phyloP scores from a whole-genome alignment of 1,140 invertebrate genomes.

The Spodoptera litura region DNA sequence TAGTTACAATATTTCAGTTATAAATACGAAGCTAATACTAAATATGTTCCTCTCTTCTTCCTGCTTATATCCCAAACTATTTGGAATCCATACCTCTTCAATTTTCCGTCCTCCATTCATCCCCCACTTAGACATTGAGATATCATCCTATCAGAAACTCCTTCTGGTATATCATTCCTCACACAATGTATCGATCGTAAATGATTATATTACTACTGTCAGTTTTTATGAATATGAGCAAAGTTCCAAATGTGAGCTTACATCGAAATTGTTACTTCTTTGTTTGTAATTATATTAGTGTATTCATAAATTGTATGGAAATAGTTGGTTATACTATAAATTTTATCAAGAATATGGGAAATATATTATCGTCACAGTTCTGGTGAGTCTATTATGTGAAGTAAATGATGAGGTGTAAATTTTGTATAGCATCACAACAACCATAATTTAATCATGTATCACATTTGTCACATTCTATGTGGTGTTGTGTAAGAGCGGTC shows the following conservation, averaged over 20 bases:
- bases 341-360: neutral
- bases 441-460: neutral
- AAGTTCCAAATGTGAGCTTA: slow-evolving; percentile 18
- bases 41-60: no score
- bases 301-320: neutral
- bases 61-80: no score
- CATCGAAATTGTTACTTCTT: slow-evolving; percentile 18
- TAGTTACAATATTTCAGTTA: neutral
- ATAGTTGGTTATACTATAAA: slow-evolving; percentile 6
- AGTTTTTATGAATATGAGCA: neutral
- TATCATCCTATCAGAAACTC: no score
- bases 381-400: neutral
- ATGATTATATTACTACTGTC: neutral
- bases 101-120: no score
- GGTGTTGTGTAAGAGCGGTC: slow-evolving; percentile 7
- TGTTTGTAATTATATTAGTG: neutral
- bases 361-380: neutral
- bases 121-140: no score
- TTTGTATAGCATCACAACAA: slow-evolving; percentile 27
- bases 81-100: no score
- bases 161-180: no score
- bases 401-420: neutral
- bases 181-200: neutral
- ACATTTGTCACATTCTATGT: neutral
- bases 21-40: neutral